A percentile compares a stretch with the other conserved stretches of the same genome.
Conservation (phyloP, 2,888 invertebrate genomes). For the Pheosia gnoma region DNA sequence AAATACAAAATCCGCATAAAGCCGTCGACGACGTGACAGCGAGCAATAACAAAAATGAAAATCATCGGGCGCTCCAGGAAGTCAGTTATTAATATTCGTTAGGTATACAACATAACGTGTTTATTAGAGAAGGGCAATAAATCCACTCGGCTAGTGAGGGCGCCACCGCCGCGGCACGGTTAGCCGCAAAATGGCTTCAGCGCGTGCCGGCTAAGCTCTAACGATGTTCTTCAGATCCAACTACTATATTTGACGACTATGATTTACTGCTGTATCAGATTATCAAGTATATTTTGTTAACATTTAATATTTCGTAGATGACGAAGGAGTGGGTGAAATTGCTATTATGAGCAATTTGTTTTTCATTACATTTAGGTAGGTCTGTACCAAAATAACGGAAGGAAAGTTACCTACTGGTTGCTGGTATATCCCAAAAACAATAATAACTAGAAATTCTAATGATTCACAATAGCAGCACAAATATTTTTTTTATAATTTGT, state of each 20-base stretch:
- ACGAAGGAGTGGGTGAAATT: not conserved
- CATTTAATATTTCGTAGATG: not conserved
- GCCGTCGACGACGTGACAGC: constrained; percentile 55
- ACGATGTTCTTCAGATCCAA: constrained; percentile 71
- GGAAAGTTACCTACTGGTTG: no score
- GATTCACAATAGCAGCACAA: no score
- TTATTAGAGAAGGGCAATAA: constrained; percentile 76
- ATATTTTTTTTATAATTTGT: no score
- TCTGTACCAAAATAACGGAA: no score
- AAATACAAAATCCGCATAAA: constrained; percentile 46
- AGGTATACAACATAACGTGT: constrained; percentile 72
- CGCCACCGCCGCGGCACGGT: constrained; percentile 41
- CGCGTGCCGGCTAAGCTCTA: constrained; percentile 74
- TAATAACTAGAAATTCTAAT: no score
- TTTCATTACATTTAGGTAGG: not conserved
- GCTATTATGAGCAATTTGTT: not conserved
- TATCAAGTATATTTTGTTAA: constrained; percentile 39
- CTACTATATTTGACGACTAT: constrained; percentile 67
- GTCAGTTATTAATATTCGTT: constrained; percentile 78
- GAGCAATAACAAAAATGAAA: constrained; percentile 65
- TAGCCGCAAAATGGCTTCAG: constrained; percentile 68
- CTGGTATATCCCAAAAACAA: no score
- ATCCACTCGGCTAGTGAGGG: constrained; percentile 52
- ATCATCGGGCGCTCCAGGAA: constrained; percentile 62
- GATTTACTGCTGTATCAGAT: constrained; percentile 73